These are phyloP conservation scores for Atherinomorus stipes DNA, from an alignment of 2,113 vertebrate species.

Conservation along the genomic window DNA sequence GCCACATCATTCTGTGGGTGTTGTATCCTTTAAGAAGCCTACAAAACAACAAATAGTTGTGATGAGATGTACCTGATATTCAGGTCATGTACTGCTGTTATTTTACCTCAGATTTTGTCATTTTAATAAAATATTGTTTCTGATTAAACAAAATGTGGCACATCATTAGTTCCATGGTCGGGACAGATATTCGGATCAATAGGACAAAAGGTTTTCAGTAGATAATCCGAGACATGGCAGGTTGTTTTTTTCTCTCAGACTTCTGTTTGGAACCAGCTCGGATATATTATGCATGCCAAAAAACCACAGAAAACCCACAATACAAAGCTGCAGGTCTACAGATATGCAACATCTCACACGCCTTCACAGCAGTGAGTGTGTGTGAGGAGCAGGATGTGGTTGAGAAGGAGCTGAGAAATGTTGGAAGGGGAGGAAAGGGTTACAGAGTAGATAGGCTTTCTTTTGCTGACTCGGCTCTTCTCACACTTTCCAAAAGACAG, in stretches of 20 bases:
- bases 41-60: conserved; percentile 36
- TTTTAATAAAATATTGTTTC: conserved; percentile 49
- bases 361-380: conserved; percentile 14
- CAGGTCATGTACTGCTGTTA: conserved; percentile 45
- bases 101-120: conserved; percentile 29
- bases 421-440: conserved; percentile 33
- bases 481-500: conserved; percentile 27
- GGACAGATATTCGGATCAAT: background rate
- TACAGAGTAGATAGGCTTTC: background rate
- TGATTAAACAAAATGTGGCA: conserved; percentile 14
- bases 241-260: background rate
- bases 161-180: background rate
- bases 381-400: conserved; percentile 65
- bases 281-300: background rate
- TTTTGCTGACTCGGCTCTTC: conserved; percentile 64
- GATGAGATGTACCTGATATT: conserved; percentile 74
- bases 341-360: conserved; percentile 3
- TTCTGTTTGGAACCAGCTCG: conserved; percentile 18
- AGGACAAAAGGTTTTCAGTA: background rate
- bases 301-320: conserved; percentile 34
- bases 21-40: background rate
- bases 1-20: too few relatives aligned
- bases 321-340: conserved; percentile 11
- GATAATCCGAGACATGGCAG: background rate
- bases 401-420: conserved; percentile 17